Evolutionary conservation across 2,797 vertebrate species (phyloP).

Genomic region (Manis pentadactyla): DNA sequence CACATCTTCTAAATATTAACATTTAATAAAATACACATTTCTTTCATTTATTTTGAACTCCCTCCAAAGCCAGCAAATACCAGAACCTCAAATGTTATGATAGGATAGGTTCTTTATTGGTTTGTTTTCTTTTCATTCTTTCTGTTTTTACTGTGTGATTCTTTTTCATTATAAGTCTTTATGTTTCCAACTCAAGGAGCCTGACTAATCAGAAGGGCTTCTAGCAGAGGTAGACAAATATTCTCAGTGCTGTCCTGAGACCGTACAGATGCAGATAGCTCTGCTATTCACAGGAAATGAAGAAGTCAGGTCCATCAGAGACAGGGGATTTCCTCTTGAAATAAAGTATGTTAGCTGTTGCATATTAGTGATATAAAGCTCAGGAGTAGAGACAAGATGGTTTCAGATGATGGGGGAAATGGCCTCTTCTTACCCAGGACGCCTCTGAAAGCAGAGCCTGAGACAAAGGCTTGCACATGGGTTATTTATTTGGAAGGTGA

Average conservation of each 20-base stretch:
- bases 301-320: constrained; percentile 88
- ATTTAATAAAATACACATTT: constrained; percentile 98
- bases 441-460: neutral
- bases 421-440: constrained; percentile 15
- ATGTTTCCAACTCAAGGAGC: constrained; percentile 87
- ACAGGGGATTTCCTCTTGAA: constrained; percentile 87
- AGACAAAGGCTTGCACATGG: neutral
- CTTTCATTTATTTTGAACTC: constrained; percentile 92
- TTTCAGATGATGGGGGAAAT: constrained; percentile 57
- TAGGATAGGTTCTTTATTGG: constrained; percentile 93
- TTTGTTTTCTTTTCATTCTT: constrained; percentile 96
- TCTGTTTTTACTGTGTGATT: constrained; percentile 89
- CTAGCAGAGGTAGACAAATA: constrained; percentile 86
- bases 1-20: constrained; percentile 93
- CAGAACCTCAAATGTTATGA: constrained; percentile 91
- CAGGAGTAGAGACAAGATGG: constrained; percentile 68
- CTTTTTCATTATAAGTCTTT: constrained; percentile 88
- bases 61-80: constrained; percentile 92
- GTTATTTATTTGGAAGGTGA: constrained; percentile 31
- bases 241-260: constrained; percentile 84
- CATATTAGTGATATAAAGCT: constrained; percentile 61
- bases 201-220: constrained; percentile 87
- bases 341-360: constrained; percentile 84
- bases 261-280: constrained; percentile 85
- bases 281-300: constrained; percentile 90